These are phyloP conservation scores for Drosophila lacteicornis DNA, from an alignment of 1,140 invertebrate species.

Conservation along the genomic window DNA sequence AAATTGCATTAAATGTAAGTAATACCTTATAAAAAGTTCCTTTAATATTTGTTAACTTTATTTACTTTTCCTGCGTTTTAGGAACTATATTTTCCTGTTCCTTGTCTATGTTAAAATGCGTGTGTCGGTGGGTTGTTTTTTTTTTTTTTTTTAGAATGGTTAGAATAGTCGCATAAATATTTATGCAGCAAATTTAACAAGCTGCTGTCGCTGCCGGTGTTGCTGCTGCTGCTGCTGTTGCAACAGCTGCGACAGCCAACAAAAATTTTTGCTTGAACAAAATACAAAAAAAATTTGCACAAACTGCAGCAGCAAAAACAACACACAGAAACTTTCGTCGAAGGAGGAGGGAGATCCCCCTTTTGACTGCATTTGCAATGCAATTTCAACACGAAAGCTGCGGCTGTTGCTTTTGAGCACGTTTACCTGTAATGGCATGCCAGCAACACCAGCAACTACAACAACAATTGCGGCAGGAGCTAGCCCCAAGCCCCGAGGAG, in stretches of 20 bases:
- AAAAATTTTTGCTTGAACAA: conserved; percentile 55
- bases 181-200: conserved; percentile 69
- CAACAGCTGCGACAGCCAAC: conserved; percentile 71
- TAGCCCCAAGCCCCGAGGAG: background rate
- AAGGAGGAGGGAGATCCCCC: conserved; percentile 14
- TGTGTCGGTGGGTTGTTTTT: conserved; percentile 11
- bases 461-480: conserved; percentile 20
- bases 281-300: conserved; percentile 52
- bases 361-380: conserved; percentile 73
- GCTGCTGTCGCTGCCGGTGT: conserved; percentile 33
- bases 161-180: conserved; percentile 69
- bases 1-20: background rate
- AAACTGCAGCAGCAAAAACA: conserved; percentile 31
- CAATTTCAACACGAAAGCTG: conserved; percentile 81
- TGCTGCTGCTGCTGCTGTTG: conserved; percentile 27
- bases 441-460: conserved; percentile 35
- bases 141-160: conserved; percentile 24
- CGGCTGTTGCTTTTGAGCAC: conserved; percentile 74
- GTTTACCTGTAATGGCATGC: conserved; percentile 76
- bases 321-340: conserved; percentile 17
- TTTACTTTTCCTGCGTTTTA: background rate
- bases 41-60: no score
- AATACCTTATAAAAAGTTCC: background rate
- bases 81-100: background rate
- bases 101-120: background rate